phyloP scores from a whole-genome alignment of 2,888 invertebrate species.

The Drosophila macrospina region DNA sequence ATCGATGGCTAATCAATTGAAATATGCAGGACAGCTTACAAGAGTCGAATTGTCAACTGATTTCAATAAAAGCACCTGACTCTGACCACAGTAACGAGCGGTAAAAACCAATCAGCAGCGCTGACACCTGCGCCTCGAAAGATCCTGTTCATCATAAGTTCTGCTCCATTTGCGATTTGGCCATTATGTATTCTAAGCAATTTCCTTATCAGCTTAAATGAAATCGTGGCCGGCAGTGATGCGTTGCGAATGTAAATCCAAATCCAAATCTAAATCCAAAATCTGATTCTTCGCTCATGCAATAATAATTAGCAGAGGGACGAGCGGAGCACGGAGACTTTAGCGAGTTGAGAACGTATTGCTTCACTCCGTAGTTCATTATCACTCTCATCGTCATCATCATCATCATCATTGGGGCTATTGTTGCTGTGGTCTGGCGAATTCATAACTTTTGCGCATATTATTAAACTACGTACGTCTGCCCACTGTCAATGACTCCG shows the following conservation, averaged over 20 bases:
- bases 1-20: slow-evolving; percentile 58
- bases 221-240: slow-evolving; percentile 68
- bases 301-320: slow-evolving; percentile 77
- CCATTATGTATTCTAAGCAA: slow-evolving; percentile 73
- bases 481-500: slow-evolving; percentile 66
- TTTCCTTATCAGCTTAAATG: slow-evolving; percentile 80
- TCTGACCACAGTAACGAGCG: slow-evolving; percentile 4
- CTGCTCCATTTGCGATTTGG: slow-evolving; percentile 68
- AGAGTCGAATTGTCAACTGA: slow-evolving; percentile 60
- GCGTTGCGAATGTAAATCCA: slow-evolving; percentile 18
- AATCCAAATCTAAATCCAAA: no score
- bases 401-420: slow-evolving; percentile 9
- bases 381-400: slow-evolving; percentile 20
- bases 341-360: slow-evolving; percentile 66
- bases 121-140: slow-evolving; percentile 60
- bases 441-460: slow-evolving; percentile 80
- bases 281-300: slow-evolving; percentile 34
- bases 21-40: slow-evolving; percentile 36
- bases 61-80: slow-evolving; percentile 53
- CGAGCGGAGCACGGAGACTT: slow-evolving; percentile 43
- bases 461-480: slow-evolving; percentile 62
- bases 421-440: slow-evolving; percentile 49
- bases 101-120: slow-evolving; percentile 69
- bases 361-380: slow-evolving; percentile 40
- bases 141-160: slow-evolving; percentile 52